Conservation (phyloP, 2,113 vertebrate species). For the Sterrhoptilus dennistouni region DNA sequence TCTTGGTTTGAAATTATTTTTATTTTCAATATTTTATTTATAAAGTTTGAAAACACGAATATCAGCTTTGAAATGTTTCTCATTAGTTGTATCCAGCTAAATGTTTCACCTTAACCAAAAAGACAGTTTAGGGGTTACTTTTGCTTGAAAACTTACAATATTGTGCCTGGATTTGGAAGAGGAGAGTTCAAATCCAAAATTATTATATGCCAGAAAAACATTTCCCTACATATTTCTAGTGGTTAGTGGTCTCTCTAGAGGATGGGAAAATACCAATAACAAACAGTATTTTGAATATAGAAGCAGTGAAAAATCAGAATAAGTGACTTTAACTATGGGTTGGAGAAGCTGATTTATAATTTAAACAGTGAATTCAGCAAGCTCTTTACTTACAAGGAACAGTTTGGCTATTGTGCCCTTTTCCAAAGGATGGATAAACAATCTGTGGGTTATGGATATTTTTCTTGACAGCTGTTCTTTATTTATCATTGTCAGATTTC, state of each 20-base stretch:
- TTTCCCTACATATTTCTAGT: neutral
- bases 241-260: neutral
- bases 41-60: neutral
- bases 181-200: neutral
- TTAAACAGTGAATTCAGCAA: neutral
- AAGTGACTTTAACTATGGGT: neutral
- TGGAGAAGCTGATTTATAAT: neutral
- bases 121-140: neutral
- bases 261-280: neutral
- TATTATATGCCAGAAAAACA: neutral
- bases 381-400: neutral
- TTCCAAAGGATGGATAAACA: neutral
- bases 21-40: neutral
- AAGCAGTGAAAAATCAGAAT: neutral
- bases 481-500: neutral
- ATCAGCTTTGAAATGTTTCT: neutral
- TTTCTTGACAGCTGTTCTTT: neutral
- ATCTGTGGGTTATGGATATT: neutral
- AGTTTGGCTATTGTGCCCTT: neutral
- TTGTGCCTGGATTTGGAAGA: neutral
- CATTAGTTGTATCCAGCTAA: neutral
- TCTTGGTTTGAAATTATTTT: neutral
- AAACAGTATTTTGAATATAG: neutral
- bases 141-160: neutral
- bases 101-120: neutral